Conservation (phyloP, 2,113 vertebrate species). For the Donacobius atricapilla region DNA sequence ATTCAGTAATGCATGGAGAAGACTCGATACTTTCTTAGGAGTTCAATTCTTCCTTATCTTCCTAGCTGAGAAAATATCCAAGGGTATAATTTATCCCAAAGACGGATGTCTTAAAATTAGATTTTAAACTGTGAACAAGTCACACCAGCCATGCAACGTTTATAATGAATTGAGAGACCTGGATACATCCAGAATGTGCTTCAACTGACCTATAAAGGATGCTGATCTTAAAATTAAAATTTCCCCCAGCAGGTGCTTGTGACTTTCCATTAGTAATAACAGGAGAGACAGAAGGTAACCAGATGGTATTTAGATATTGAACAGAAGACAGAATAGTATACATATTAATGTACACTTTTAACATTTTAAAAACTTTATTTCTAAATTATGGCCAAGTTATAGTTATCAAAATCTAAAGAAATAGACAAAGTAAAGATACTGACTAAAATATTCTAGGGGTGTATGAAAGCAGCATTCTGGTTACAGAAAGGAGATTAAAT, state of each 20-base stretch:
- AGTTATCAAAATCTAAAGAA: background rate
- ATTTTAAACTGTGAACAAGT: background rate
- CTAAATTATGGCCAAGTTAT: background rate
- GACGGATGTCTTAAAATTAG: background rate
- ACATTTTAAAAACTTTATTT: background rate
- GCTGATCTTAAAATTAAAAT: conserved; percentile 29
- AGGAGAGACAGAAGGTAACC: conserved; percentile 9
- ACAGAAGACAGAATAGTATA: background rate
- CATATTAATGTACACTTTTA: background rate
- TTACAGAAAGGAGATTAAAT: background rate
- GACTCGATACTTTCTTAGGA: background rate
- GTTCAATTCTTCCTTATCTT: background rate
- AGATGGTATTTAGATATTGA: conserved; percentile 13
- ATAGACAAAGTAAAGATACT: background rate
- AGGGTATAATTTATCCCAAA: background rate
- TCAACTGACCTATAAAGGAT: conserved; percentile 22
- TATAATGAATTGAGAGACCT: background rate
- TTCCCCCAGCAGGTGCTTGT: conserved; percentile 29
- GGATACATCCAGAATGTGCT: background rate
- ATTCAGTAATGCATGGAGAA: background rate
- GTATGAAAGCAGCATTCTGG: background rate
- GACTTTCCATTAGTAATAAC: background rate
- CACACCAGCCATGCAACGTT: background rate
- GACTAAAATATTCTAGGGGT: background rate
- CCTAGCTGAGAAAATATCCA: background rate